Evolutionary conservation across 2,888 invertebrate species (phyloP), one percentile per base, ranked within the genome.

Genomic region (Nomada ruficornis): DNA sequence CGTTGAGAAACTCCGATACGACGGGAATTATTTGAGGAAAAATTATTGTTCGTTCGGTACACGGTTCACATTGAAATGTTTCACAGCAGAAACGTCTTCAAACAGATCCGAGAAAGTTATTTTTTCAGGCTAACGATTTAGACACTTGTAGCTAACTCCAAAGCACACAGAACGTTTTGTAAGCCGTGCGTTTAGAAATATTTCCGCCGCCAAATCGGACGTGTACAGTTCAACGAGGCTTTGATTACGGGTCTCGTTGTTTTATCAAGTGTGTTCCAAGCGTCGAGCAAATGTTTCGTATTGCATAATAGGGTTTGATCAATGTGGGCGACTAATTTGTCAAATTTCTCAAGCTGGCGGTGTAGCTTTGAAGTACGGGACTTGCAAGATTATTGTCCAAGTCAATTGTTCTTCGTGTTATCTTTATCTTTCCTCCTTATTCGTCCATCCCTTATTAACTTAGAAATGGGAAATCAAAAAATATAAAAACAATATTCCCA

Each of bases 161-260:
- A 57, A n/a, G 55, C 57, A 57, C 57, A 68, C 57, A n/a, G 15
- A n/a, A 67, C n/a, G n/a, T 36, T 67, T 57, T 57, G 68, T 42
- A 23, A 68, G 23, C 23, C 20, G 68, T 5, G 13, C 44, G 23
- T 57, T 69, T 59, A 44, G 47, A 69, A 69, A 69, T 59, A 47
- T 59, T 42, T 42, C 20, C 23, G 4, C 18, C 1, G 2, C 15
- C 26, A 47, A 64, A 64, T 64, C 47, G 10, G 47, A 0, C 5
- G 9, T 15, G 36, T 9, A 18, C 18, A 44, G 44, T 42, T 44
- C 0, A 29, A n/a, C 29, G 60, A 9, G 29, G n/a, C 10, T 44
- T 44, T n/a, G 1, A 64, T 64, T 26, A 13, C 7, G 20, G 47
- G 26, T 26, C 54, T 13, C 7, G 50, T 50, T 52, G 13, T 26